A percentile compares a stretch with the other conserved stretches of the same genome.
Evolutionary conservation across 2,888 invertebrate species (phyloP).

Genomic region (Pachymerium ferrugineum): DNA sequence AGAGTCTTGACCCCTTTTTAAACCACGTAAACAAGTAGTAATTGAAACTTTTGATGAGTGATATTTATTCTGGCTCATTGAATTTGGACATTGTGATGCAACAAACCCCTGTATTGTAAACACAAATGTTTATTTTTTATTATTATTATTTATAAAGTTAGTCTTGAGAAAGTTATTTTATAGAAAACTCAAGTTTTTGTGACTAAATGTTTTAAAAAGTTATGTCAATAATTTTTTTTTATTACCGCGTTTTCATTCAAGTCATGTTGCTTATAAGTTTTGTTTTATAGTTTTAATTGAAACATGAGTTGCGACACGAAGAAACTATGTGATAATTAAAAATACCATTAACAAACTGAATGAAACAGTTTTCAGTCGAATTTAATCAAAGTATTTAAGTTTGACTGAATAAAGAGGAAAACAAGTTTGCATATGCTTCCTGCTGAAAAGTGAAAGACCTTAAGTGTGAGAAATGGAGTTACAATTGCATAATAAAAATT

Average conservation of each 20-base stretch:
- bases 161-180: not conserved
- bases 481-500: slow-evolving; percentile 10
- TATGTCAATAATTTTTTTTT: not conserved
- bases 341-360: slow-evolving; percentile 12
- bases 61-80: not conserved
- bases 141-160: not conserved
- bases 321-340: slow-evolving; percentile 17
- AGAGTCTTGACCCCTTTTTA: not conserved
- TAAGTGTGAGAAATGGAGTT: slow-evolving; percentile 15
- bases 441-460: slow-evolving; percentile 4
- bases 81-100: not conserved
- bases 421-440: not conserved
- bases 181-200: not conserved
- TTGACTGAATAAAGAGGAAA: no score
- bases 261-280: not conserved
- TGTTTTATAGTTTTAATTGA: slow-evolving; percentile 1
- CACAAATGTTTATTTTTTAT: not conserved
- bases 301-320: not conserved
- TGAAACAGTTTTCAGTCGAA: slow-evolving; percentile 6
- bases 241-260: not conserved
- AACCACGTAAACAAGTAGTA: no score
- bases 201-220: slow-evolving; percentile 1
- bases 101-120: not conserved
- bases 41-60: no score
- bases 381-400: not conserved